Base-by-base conservation (phyloP, 2,888 invertebrate genomes). In the Napeogenes inachia region DNA sequence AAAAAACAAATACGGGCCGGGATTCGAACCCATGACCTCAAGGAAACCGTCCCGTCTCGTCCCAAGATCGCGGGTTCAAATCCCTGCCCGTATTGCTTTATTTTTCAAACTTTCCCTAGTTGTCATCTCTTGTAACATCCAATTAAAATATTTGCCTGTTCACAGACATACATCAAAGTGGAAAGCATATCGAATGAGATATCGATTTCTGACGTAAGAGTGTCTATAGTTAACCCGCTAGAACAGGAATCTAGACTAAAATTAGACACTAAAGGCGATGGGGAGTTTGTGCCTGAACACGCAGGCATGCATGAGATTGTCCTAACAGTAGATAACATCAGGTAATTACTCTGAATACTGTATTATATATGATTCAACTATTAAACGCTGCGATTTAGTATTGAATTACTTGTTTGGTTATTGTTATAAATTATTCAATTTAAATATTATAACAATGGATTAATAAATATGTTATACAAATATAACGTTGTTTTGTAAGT, bases 301-400 rank as follows among this genome's bases (percentile, higher is more conserved):
- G 95, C 97, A 71, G 98, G 98, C 68, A 96, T 97, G 94, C 98
- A 98, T 81, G 97, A 97, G 77, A 92, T 94, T 60, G 90, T 94
- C 1, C 93, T 94, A 30, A 92, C 92, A 54, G 92, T 92, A 60
- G 93, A 92, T 58, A 93, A 94, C 63, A 58, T 62, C 13, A 62
- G 62, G 62, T 62, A 62, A 42, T 42, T 42, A 8, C 42, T 10
- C 10, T 10, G 8, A 10, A 42, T 10, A 42, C 12, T 10, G 42
- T 10, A 10, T 10, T 10, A 10, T 10, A 42, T 42, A 59, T 46
- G 53, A 59, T 50, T 57, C 56, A 38, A 38, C 56, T 45, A 59
- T 62, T 63, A 50, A 56, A 63, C 63, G n/a, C 54, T 38, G 32
- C 45, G 56, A 38, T 60, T 30, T 47, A 50, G 47, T 57, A 45